Percentiles rank a stretch among this genome's conserved stretches.
These are phyloP conservation scores for Cryptoleucopteryx plumbea DNA, from an alignment of 2,113 vertebrate species.

Conservation along the genomic window DNA sequence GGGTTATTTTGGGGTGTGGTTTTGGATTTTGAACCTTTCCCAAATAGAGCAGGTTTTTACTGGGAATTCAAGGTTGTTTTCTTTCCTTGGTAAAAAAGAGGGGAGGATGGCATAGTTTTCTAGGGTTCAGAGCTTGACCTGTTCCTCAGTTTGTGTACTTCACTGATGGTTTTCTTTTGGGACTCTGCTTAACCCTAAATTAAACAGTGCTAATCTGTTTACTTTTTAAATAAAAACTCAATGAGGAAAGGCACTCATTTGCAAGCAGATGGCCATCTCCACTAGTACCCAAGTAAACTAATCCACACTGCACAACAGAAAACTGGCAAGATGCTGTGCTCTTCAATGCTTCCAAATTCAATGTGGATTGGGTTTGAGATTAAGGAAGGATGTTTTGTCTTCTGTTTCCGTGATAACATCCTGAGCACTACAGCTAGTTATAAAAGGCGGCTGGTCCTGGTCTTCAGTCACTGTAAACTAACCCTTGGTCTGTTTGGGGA, in stretches of 20 bases:
- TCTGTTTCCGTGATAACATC: constrained; percentile 65
- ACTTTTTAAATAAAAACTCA: not conserved
- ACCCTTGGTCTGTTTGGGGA: not conserved
- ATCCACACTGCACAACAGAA: not conserved
- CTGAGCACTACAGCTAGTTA: constrained; percentile 17
- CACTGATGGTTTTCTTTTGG: not conserved
- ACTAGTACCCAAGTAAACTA: not conserved
- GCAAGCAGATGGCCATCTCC: not conserved
- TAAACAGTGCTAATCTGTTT: not conserved
- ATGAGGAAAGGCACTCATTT: not conserved
- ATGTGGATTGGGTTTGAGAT: not conserved
- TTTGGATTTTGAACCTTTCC: not conserved
- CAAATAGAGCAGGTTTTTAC: not conserved
- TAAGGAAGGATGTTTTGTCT: constrained; percentile 69
- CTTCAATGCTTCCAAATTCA: not conserved
- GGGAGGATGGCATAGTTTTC: not conserved
- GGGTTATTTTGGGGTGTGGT: not conserved
- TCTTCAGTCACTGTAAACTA: constrained; percentile 14
- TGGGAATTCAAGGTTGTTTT: not conserved
- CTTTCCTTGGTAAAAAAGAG: not conserved
- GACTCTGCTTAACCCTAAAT: not conserved
- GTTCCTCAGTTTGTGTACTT: not conserved
- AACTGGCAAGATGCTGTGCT: not conserved
- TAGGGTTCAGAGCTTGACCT: not conserved
- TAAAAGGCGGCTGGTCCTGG: not conserved